Conservation (phyloP, 2,888 invertebrate genomes). For the Drosophila histrio region DNA sequence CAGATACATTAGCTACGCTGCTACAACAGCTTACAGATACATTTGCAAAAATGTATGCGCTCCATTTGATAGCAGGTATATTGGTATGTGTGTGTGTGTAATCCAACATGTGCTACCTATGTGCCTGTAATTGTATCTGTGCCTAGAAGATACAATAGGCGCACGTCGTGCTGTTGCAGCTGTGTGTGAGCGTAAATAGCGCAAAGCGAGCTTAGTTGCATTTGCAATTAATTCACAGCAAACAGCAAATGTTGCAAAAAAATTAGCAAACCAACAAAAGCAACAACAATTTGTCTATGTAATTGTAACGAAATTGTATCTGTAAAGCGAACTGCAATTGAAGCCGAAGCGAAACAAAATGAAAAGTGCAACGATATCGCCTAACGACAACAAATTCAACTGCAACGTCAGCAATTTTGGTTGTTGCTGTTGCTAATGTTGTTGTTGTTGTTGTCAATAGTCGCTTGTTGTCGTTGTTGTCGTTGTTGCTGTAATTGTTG, state of each 20-base stretch:
- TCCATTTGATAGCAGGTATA: constrained; percentile 62
- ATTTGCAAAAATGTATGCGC: constrained; percentile 46
- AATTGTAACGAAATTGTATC: constrained; percentile 49
- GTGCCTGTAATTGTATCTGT: constrained; percentile 33
- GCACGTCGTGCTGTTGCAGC: constrained; percentile 21
- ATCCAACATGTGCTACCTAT: constrained; percentile 37
- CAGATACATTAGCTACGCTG: background rate
- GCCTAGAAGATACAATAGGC: constrained; percentile 38
- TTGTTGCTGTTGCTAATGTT: constrained; percentile 3
- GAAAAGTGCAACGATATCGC: constrained; percentile 69
- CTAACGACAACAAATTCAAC: constrained; percentile 52
- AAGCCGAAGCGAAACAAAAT: constrained; percentile 56
- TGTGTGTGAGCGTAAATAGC: constrained; percentile 64
- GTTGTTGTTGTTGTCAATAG: constrained; percentile 23
- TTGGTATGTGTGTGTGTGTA: constrained; percentile 34
- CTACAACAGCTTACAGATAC: constrained; percentile 3
- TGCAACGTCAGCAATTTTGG: constrained; percentile 14
- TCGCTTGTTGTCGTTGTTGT: constrained; percentile 7
- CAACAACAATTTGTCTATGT: constrained; percentile 24
- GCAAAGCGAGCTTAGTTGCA: constrained; percentile 75
- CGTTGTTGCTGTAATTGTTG: constrained; percentile 27
- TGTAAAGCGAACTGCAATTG: constrained; percentile 53
- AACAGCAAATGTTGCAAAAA: constrained; percentile 79
- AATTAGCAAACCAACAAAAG: constrained; percentile 63
- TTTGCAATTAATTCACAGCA: constrained; percentile 78